Percentiles rank a stretch among this genome's conserved stretches.
phyloP scores from a whole-genome alignment of 2,113 vertebrate genomes.

The Cephalopterus ornatus region DNA sequence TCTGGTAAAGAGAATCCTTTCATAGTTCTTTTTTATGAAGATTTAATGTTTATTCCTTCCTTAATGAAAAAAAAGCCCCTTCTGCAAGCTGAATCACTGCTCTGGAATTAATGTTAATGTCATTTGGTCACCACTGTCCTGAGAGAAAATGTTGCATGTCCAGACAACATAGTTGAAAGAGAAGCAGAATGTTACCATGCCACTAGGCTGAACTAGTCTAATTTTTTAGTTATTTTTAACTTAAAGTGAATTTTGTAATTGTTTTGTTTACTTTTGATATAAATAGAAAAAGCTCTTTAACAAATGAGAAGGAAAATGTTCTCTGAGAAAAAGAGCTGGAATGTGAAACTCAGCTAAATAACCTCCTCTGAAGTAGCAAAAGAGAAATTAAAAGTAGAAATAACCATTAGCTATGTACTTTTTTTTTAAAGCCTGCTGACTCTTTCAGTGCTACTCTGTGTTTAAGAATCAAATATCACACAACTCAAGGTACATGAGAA shows the following conservation, averaged over 20 bases:
- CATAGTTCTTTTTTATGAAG: constrained; percentile 11
- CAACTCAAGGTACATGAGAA: background rate
- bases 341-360: constrained; percentile 27
- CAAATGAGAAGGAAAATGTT: background rate
- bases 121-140: constrained; percentile 39
- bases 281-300: background rate
- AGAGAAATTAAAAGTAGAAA: background rate
- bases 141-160: constrained; percentile 51
- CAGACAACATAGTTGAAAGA: constrained; percentile 51
- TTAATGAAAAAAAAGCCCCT: background rate
- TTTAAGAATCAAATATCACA: background rate
- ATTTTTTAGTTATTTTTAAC: constrained; percentile 55
- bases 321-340: background rate
- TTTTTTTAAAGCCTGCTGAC: background rate
- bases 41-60: constrained; percentile 33
- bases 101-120: constrained; percentile 65
- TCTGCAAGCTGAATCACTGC: constrained; percentile 60
- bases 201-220: constrained; percentile 32
- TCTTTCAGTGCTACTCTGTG: background rate
- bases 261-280: constrained; percentile 8
- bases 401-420: background rate
- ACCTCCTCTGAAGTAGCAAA: background rate
- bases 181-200: constrained; percentile 55
- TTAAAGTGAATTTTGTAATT: background rate
- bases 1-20: constrained; percentile 20